Evolutionary conservation across 2,113 vertebrate genomes (phyloP), one percentile per base, ranked within the genome.

Genomic region (Callocephalon fimbriatum): DNA sequence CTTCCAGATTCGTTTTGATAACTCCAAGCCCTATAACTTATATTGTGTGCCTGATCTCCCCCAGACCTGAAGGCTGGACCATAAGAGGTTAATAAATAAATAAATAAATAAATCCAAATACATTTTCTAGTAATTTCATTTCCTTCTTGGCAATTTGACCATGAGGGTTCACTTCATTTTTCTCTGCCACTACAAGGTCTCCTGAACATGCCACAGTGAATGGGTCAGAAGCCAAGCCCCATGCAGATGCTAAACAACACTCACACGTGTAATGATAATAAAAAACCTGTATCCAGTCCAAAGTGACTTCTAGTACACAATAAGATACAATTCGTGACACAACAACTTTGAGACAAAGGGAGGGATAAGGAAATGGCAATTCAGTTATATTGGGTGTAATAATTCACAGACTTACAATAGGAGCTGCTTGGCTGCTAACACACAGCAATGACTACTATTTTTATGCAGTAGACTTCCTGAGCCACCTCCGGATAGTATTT

Each of bases 31-130:
- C 73, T 75, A 42, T 63, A 89, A 93, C 40, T 45, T 16, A 63
- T 12, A 10, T 7, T 25, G 21, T 17, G 17, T 1, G 2, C 20
- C 3, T 13, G 1, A 22, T 32, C 51, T 72, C 4, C 7, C 9
- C 6, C 51, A 42, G 27, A 48, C 8, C 37, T 15, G 4, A 71
- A 90, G n/a, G 27, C 5, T 45, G 19, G 23, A 25, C 13, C 16
- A 25, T 14, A 8, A 40, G 45, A 75, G 61, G 8, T 35, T 15
- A 35, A 50, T 19, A 44, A 14, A 19, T 23, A 40, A 47, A 50
- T 70, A 77, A 14, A 42, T 38, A 11, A 9, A 40, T 45, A n/a
- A 66, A 25, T 23, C 8, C 6, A 56, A 89, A 50, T 26, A 56
- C 2, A 31, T 37, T 67, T 47, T 58, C 50, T 68, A 7, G 7